Evolutionary conservation across 2,888 invertebrate species (phyloP), one percentile per base, ranked within the genome.

Genomic region (Arge pagana): DNA sequence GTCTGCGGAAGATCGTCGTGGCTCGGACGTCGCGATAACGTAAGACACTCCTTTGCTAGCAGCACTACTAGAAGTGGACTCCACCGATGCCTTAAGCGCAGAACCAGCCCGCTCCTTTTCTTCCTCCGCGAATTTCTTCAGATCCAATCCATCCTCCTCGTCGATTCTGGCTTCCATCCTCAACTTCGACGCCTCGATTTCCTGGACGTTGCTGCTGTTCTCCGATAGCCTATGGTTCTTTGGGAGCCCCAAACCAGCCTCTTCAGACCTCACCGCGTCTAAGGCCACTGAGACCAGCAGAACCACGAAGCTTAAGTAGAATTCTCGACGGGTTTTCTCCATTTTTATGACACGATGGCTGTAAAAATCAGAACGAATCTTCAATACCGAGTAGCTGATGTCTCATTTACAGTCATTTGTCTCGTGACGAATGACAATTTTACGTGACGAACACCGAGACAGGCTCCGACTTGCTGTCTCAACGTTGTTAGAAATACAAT

Each of bases 161-260:
- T 57, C 57, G 6, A 37, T 55, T 48, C 59, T 59, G 10, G 61
- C 55, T 40, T 66, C 66, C 40, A 63, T 48, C 26, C 52, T 55
- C 13, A 65, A 50, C 11, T 39, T n/a, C n/a, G n/a, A n/a, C n/a
- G n/a, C n/a, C n/a, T n/a, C n/a, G n/a, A n/a, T n/a, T n/a, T n/a
- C n/a, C n/a, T n/a, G n/a, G n/a, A n/a, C n/a, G n/a, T 45, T 45
- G 16, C 31, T 33, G 16, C n/a, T 24, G 13, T 16, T 8, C 16
- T 45, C 23, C 21, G 15, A 23, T 23, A 24, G 33, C 6, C 35
- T 45, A n/a, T 45, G 45, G n/a, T 45, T 45, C 16, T 31, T 33
- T 15, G 45, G 45, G 16, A 45, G 21, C 13, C 24, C 24, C 2
- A 19, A 26, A 26, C n/a, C 18, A 15, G 33, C 23, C 7, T 13